phyloP scores from a whole-genome alignment of 2,113 vertebrate species.

The Telmatochromis bifrenatus region DNA sequence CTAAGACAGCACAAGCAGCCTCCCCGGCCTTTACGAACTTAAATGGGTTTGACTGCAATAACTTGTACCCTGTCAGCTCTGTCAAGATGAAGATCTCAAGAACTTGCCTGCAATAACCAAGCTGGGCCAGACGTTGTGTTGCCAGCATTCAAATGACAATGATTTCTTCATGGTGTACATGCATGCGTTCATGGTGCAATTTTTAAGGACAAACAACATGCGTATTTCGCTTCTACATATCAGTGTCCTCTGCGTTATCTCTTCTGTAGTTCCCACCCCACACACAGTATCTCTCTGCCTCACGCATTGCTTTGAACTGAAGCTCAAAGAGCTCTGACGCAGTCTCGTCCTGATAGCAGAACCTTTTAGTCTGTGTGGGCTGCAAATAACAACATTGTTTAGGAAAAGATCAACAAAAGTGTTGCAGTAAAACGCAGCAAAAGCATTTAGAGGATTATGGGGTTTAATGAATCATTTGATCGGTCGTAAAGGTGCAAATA shows the following conservation, averaged over 20 bases:
- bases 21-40: background rate
- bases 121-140: background rate
- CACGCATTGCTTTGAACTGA: background rate
- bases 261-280: background rate
- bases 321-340: background rate
- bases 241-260: background rate
- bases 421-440: background rate
- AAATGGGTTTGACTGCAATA: background rate
- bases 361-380: background rate
- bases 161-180: background rate
- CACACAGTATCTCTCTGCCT: conserved; percentile 1
- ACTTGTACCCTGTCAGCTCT: background rate
- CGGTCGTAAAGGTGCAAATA: conserved; percentile 9
- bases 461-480: conserved; percentile 1
- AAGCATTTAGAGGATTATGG: background rate
- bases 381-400: background rate
- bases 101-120: background rate
- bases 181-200: background rate
- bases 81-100: background rate
- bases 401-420: background rate
- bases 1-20: background rate
- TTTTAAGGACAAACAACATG: background rate
- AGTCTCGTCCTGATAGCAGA: background rate
- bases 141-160: background rate
- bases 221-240: background rate